phyloP scores from a whole-genome alignment of 1,140 invertebrate genomes.

The Meloidogyne chitwoodi region DNA sequence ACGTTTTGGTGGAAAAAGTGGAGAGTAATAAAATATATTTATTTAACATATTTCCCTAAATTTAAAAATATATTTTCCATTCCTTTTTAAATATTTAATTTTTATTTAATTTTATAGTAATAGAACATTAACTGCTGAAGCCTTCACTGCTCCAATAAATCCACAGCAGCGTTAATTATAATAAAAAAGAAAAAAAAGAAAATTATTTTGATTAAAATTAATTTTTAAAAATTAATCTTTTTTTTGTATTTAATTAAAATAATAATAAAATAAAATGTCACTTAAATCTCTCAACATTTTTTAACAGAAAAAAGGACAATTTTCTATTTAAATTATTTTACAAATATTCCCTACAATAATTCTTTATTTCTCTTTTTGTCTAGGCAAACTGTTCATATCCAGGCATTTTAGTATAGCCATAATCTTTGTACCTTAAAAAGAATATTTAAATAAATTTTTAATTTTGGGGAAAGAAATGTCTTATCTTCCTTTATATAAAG shows the following conservation, averaged over 20 bases:
- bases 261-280: neutral
- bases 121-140: constrained; percentile 54
- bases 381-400: constrained; percentile 44
- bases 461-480: neutral
- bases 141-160: constrained; percentile 56
- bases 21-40: constrained; percentile 86
- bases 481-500: too few species aligned
- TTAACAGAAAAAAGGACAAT: neutral
- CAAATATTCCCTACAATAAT: neutral
- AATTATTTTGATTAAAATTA: neutral
- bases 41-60: constrained; percentile 89
- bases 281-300: neutral
- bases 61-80: constrained; percentile 73
- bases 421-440: constrained; percentile 49
- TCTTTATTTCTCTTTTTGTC: neutral
- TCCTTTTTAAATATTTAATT: constrained; percentile 1
- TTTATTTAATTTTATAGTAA: constrained; percentile 44
- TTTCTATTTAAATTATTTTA: neutral
- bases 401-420: constrained; percentile 54
- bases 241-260: neutral
- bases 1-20: constrained; percentile 72
- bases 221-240: neutral
- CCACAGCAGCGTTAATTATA: constrained; percentile 47
- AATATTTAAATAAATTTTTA: neutral
- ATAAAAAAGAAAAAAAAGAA: neutral